Base-by-base conservation (phyloP, 2,113 vertebrate genomes). In the Corythoichthys haematopterus region DNA sequence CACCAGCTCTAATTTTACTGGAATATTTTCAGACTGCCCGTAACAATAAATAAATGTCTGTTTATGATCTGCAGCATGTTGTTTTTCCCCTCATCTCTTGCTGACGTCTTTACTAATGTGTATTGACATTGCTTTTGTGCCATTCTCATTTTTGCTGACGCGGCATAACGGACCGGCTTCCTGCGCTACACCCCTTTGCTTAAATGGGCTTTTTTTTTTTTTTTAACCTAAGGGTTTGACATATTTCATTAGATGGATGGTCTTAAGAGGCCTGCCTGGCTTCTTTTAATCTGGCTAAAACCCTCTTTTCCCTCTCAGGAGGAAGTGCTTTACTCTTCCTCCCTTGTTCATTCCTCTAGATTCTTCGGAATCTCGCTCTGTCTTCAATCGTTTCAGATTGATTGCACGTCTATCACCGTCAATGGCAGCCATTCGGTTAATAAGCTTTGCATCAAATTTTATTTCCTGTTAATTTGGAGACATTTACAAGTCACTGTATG, bases 231-330 rank as follows among this genome's bases (percentile, higher is more conserved):
- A 92, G 90, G 89, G 92, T 92, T 90, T 95, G 95, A 96, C 94
- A 94, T 93, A 94, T 95, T 92, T 97, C 94, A 98, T 98, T 97
- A 97, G 90, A 82, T 87, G 93, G 95, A 94, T 95, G 94, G 93
- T 90, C 92, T 94, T 92, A 93, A 93, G 91, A 93, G 90, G 91
- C 91, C 90, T 89, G 91, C 84, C 76, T 90, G 90, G 88, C 85
- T 92, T 86, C 92, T 94, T 57, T 94, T 94, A 94, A 94, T 94
- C 92, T 92, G 91, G 84, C 92, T 93, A 91, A 94, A 93, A 93
- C 90, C 93, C 91, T 62, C n/a, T 88, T 78, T 86, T 57, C 78
- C 3, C 84, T 70, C 47, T 84, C 69, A 75, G 80, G 82, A 73
- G 68, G 43, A 71, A 76, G 71, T 60, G 62, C 79, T 69, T 66